Percentiles rank a stretch among this genome's conserved stretches.
Conservation (phyloP, 2,113 vertebrate species). For the Myotis davidii region DNA sequence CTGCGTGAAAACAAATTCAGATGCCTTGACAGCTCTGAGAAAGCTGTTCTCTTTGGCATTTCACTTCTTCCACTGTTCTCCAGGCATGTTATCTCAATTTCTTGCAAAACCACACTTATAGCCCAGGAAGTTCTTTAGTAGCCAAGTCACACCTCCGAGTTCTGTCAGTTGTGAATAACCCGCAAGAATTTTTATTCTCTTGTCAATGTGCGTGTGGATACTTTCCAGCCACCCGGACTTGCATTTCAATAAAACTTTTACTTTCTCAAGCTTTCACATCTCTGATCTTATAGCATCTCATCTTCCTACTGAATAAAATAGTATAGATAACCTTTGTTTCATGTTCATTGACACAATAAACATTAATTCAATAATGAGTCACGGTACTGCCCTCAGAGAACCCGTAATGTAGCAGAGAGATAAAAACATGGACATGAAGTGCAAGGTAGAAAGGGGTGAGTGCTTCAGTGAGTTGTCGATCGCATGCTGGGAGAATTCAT, state of each 20-base stretch:
- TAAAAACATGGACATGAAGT: not conserved
- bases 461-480: not conserved
- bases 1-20: slow-evolving; percentile 64
- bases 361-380: slow-evolving; percentile 60
- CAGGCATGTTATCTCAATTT: slow-evolving; percentile 39
- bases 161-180: slow-evolving; percentile 52
- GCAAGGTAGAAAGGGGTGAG: not conserved
- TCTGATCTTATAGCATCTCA: slow-evolving; percentile 35
- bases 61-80: slow-evolving; percentile 39
- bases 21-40: slow-evolving; percentile 53
- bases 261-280: not conserved
- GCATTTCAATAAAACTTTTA: slow-evolving; percentile 26
- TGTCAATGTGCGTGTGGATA: not conserved
- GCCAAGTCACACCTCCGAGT: slow-evolving; percentile 56
- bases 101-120: slow-evolving; percentile 17
- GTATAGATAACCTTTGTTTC: not conserved
- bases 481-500: not conserved
- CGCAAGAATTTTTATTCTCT: slow-evolving; percentile 50
- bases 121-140: slow-evolving; percentile 35
- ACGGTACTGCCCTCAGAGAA: not conserved
- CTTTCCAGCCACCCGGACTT: not conserved
- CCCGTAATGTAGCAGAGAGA: not conserved
- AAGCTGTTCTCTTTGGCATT: slow-evolving; percentile 67
- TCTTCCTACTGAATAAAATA: slow-evolving; percentile 50
- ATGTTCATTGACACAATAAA: slow-evolving; percentile 47